Conservation (phyloP, 2,113 vertebrate species). For the Hyperoodon ampullatus region DNA sequence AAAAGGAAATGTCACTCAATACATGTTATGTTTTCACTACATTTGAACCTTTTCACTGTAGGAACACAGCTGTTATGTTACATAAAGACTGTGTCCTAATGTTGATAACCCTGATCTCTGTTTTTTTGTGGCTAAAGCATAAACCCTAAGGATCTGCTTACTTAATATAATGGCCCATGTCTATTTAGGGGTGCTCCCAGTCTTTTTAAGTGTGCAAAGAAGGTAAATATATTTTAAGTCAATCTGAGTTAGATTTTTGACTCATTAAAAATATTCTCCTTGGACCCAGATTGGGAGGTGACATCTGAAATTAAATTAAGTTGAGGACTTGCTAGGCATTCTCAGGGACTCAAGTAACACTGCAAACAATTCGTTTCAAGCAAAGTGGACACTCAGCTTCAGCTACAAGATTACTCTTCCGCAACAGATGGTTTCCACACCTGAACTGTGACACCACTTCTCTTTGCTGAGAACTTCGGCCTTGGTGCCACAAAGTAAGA, state of each 20-base stretch:
- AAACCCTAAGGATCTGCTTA: constrained; percentile 81
- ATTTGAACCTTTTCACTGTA: constrained; percentile 46
- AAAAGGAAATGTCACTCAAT: constrained; percentile 41
- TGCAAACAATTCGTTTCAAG: constrained; percentile 82
- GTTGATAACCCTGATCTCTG: constrained; percentile 62
- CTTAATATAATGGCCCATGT: constrained; percentile 63
- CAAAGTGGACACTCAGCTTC: constrained; percentile 81
- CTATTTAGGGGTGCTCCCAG: constrained; percentile 53
- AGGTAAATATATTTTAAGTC: constrained; percentile 52
- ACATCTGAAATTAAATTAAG: constrained; percentile 80
- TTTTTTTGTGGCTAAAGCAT: constrained; percentile 73
- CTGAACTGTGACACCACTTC: constrained; percentile 91
- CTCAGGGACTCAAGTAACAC: constrained; percentile 73
- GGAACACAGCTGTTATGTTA: not conserved
- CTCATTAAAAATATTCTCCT: constrained; percentile 77
- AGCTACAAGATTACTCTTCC: constrained; percentile 87
- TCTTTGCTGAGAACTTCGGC: constrained; percentile 98
- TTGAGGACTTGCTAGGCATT: constrained; percentile 74
- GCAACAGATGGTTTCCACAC: constrained; percentile 95
- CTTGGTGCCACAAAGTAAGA: constrained; percentile 88
- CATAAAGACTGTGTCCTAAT: constrained; percentile 59
- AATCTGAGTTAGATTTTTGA: constrained; percentile 74
- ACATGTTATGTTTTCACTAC: not conserved
- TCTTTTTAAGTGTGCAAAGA: constrained; percentile 52
- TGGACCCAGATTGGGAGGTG: constrained; percentile 86